phyloP scores from a whole-genome alignment of 2,113 vertebrate genomes.

The Silurus meridionalis region DNA sequence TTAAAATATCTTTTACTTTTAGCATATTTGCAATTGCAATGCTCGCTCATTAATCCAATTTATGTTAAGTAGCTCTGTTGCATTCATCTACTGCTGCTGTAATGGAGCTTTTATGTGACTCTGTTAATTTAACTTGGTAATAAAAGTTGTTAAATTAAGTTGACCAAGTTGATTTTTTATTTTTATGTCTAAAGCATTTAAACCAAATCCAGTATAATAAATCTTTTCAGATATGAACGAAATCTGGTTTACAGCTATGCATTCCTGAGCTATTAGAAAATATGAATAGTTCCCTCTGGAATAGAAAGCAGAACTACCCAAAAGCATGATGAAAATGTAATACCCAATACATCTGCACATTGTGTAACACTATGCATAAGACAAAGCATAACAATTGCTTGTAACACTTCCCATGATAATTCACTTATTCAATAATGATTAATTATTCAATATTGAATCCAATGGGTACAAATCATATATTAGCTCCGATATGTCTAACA shows the following conservation, averaged over 20 bases:
- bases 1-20: conserved; percentile 56
- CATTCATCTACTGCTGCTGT: background rate
- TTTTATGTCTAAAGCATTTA: background rate
- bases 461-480: background rate
- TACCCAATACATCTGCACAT: background rate
- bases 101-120: background rate
- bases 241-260: background rate
- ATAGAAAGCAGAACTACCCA: background rate
- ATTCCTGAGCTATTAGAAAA: background rate
- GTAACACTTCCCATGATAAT: background rate
- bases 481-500: background rate
- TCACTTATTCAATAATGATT: background rate
- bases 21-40: conserved; percentile 19
- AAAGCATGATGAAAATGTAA: background rate
- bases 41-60: background rate
- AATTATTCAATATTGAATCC: background rate
- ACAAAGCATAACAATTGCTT: background rate
- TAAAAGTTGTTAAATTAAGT: background rate
- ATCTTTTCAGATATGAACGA: background rate
- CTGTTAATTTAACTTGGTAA: too few species aligned
- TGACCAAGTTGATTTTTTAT: background rate
- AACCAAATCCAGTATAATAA: background rate
- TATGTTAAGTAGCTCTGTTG: conserved; percentile 20
- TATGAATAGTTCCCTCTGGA: background rate
- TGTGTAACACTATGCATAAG: too few species aligned